Evolutionary conservation across 2,113 vertebrate genomes (phyloP).

Genomic region (Pampusana beccarii): DNA sequence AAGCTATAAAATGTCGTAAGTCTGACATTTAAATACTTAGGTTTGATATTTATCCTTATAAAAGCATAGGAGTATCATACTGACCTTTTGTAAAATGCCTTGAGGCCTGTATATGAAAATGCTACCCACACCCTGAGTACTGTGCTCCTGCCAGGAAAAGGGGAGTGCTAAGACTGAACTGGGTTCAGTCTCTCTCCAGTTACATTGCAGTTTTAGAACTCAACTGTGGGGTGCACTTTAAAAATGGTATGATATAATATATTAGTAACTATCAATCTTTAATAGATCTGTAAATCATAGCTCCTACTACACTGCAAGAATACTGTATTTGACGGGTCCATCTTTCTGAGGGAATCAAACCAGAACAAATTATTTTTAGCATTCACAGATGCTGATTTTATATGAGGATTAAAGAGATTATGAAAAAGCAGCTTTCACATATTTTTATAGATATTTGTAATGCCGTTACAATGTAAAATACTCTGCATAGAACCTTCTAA

Average conservation of each 20-base stretch:
- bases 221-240: background rate
- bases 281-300: background rate
- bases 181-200: background rate
- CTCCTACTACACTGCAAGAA: background rate
- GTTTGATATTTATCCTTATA: background rate
- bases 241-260: background rate
- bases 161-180: background rate
- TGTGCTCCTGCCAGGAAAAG: background rate
- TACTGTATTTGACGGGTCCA: background rate
- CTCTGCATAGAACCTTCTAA: background rate
- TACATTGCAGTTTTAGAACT: background rate
- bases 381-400: constrained; percentile 29
- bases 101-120: background rate
- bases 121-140: background rate
- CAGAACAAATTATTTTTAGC: constrained; percentile 46
- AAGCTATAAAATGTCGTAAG: background rate
- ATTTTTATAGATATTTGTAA: background rate
- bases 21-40: background rate
- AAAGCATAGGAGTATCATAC: background rate
- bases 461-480: background rate
- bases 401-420: constrained; percentile 52
- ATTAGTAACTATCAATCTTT: background rate
- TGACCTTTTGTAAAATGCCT: background rate
- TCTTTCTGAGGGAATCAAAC: background rate
- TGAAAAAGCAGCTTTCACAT: constrained; percentile 26